These are phyloP conservation scores for Synergus umbraculus DNA, from an alignment of 2,888 invertebrate species.

Conservation along the genomic window DNA sequence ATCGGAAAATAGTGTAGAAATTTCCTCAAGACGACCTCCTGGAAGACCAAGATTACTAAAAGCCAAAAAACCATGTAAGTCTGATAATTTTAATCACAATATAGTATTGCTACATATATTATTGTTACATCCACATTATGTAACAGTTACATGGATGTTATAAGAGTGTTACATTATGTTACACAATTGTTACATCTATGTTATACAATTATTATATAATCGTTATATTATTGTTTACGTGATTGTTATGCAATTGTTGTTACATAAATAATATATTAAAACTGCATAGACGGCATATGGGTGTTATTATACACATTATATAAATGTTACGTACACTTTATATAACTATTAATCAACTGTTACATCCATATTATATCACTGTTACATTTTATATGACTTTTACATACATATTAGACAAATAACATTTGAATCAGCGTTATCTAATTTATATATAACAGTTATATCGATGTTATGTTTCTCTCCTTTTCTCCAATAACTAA, in stretches of 20 bases:
- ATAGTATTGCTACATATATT: background rate
- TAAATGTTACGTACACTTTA: no score
- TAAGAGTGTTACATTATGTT: background rate
- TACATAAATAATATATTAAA: no score
- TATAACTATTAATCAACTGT: no score
- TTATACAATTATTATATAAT: background rate
- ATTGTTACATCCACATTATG: background rate
- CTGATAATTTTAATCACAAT: constrained; percentile 13
- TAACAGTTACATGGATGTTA: background rate
- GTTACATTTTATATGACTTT: no score
- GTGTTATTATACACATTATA: no score
- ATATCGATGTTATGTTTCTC: background rate
- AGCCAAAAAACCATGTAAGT: constrained; percentile 71
- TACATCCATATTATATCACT: no score
- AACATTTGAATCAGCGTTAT: no score
- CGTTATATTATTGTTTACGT: no score
- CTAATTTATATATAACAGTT: background rate
- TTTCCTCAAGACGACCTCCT: constrained; percentile 79
- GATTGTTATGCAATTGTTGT: no score
- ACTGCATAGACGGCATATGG: no score
- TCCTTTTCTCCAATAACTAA: background rate
- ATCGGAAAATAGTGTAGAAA: constrained; percentile 76
- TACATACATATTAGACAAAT: no score
- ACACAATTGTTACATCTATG: background rate
- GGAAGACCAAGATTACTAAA: constrained; percentile 78